Conservation (phyloP, 2,888 invertebrate species). For the Heliconius sara region DNA sequence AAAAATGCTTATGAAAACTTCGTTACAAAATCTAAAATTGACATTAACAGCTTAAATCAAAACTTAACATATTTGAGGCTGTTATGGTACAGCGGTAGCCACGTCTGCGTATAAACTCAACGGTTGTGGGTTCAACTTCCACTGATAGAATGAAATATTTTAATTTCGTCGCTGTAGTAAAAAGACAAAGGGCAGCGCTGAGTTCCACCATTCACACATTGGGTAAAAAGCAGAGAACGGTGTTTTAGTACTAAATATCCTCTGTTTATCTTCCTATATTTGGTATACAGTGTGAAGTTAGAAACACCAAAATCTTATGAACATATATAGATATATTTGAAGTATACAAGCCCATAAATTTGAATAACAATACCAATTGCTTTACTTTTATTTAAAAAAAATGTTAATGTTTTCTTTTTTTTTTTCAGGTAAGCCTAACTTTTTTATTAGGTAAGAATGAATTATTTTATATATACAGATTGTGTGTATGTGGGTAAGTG, state of each 20-base stretch:
- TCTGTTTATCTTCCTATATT: neutral
- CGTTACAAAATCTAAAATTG: no score
- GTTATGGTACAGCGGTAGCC: neutral
- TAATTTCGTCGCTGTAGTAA: neutral
- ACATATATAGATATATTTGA: no score
- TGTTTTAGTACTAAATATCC: neutral
- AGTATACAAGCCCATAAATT: no score
- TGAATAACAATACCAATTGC: neutral
- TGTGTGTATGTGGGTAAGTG: neutral
- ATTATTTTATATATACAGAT: neutral
- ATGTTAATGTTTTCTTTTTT: neutral
- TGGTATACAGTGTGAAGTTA: neutral
- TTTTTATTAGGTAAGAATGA: constrained; percentile 4
- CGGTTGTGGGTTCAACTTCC: no score
- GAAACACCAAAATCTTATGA: neutral
- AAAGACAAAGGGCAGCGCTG: neutral
- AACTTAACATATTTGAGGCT: neutral
- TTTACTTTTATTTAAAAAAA: neutral
- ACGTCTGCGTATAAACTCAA: no score
- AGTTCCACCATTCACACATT: neutral
- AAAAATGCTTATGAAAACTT: no score
- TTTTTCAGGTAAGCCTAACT: constrained; percentile 34
- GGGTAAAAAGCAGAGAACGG: neutral
- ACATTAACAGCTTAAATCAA: neutral
- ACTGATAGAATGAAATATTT: no score